These are phyloP conservation scores for Polypedilum pembai DNA, from an alignment of 1,140 invertebrate genomes.

Conservation along the genomic window DNA sequence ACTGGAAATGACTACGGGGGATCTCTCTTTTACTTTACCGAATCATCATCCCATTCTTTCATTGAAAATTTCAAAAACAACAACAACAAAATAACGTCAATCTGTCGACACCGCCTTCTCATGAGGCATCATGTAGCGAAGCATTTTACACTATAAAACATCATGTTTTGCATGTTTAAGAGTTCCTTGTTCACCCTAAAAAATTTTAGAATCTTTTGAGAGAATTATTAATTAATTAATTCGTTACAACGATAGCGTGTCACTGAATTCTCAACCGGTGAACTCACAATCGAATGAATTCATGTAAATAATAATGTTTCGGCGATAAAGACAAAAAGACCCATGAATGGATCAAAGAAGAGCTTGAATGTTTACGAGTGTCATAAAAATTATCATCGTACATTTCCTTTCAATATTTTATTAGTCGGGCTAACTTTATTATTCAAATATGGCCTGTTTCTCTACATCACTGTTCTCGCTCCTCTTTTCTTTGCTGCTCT, in stretches of 20 bases:
- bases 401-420: background rate
- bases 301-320: too few species aligned
- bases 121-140: conserved; percentile 15
- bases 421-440: conserved; percentile 3
- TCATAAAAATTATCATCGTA: background rate
- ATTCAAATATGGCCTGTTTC: background rate
- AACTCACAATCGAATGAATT: too few species aligned
- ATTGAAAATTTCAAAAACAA: background rate
- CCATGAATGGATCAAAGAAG: background rate
- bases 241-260: too few species aligned
- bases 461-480: background rate
- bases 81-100: background rate
- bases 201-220: too few species aligned
- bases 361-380: background rate
- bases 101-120: conserved; percentile 15
- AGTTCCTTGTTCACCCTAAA: too few species aligned
- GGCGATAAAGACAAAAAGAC: too few species aligned
- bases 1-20: background rate
- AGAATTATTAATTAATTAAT: too few species aligned
- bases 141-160: conserved; percentile 7
- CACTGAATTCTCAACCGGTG: too few species aligned
- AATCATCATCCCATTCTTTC: conserved; percentile 11
- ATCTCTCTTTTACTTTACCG: background rate
- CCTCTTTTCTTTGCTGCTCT: background rate
- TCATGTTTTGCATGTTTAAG: background rate